These are phyloP conservation scores for Leptobrachium ailaonicum DNA, from an alignment of 2,113 vertebrate genomes.

Conservation along the genomic window DNA sequence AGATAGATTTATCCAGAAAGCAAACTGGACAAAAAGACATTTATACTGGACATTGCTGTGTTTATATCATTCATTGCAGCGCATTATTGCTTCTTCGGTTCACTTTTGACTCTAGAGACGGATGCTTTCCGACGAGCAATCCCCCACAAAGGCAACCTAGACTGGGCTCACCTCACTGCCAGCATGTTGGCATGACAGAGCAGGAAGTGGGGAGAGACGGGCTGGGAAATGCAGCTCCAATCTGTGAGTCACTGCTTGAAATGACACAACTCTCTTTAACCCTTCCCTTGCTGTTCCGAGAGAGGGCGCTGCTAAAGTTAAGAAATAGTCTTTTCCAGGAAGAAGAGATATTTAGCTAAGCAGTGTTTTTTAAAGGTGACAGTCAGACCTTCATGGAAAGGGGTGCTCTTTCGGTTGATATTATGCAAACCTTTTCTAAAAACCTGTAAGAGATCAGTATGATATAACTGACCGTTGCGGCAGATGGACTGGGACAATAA, in stretches of 20 bases:
- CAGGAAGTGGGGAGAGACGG: conserved; percentile 45
- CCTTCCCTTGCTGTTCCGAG: conserved; percentile 4
- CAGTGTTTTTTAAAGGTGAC: too few relatives aligned
- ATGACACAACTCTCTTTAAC: conserved; percentile 46
- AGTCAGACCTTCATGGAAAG: too few relatives aligned
- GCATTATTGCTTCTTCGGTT: not conserved
- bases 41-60: not conserved
- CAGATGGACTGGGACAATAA: too few relatives aligned
- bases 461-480: too few relatives aligned
- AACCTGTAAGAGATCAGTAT: too few relatives aligned
- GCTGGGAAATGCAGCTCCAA: conserved; percentile 29
- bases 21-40: too few relatives aligned
- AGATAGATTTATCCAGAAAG: too few relatives aligned
- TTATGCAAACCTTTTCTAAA: too few relatives aligned
- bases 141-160: conserved; percentile 19
- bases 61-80: not conserved
- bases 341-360: not conserved
- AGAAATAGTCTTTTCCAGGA: not conserved
- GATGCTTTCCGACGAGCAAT: conserved; percentile 27
- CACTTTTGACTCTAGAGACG: conserved; percentile 7
- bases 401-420: too few relatives aligned
- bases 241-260: conserved; percentile 31
- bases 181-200: conserved; percentile 32
- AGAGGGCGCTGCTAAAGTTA: not conserved
- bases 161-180: conserved; percentile 8